These are phyloP conservation scores for Parasteatoda lunata DNA, from an alignment of 2,888 invertebrate species.

Conservation along the genomic window DNA sequence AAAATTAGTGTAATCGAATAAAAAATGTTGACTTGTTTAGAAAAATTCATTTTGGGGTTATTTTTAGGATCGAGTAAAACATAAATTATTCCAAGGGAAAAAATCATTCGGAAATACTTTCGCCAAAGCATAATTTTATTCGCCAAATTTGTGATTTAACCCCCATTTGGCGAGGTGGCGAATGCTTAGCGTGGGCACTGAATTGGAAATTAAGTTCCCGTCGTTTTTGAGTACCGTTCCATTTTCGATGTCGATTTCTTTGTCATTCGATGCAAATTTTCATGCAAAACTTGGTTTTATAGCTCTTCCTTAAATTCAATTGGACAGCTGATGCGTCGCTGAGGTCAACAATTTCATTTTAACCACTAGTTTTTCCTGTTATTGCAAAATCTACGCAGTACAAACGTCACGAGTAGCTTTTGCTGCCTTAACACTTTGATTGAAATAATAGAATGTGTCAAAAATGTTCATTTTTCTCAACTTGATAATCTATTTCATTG, in stretches of 20 bases:
- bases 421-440: neutral
- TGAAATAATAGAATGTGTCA: neutral
- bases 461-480: neutral
- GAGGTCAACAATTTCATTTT: neutral
- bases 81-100: too few relatives aligned
- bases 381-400: neutral
- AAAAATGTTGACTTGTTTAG: too few relatives aligned
- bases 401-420: neutral
- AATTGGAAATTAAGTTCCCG: too few relatives aligned
- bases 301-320: neutral
- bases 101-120: too few relatives aligned
- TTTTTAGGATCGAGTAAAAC: too few relatives aligned
- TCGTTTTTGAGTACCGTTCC: neutral
- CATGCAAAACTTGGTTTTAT: neutral
- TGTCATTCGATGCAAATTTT: neutral
- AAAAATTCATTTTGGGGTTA: too few relatives aligned
- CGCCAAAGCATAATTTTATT: too few relatives aligned
- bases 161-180: too few relatives aligned
- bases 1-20: too few relatives aligned
- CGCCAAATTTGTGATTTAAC: too few relatives aligned
- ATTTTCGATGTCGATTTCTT: neutral
- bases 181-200: too few relatives aligned
- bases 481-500: neutral
- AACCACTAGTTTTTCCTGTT: neutral
- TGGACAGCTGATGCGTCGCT: neutral